Base-by-base conservation (phyloP, 2,888 invertebrate species). In the Ceratothoa steindachneri region DNA sequence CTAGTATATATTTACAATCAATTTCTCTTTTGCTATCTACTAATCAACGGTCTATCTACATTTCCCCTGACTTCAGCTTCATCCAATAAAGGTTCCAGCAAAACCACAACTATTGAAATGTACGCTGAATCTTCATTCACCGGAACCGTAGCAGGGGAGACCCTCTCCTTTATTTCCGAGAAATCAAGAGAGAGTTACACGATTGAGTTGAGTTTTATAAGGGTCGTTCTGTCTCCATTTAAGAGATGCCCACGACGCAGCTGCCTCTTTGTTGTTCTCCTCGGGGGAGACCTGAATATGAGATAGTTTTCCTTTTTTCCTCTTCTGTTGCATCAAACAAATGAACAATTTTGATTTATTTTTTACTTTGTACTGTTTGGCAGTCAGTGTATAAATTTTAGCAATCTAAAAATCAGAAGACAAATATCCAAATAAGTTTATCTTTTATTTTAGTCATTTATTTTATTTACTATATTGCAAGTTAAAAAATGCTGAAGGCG, bases 31-130 rank as follows among this genome's bases (percentile, higher is more conserved):
- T 41, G 1, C 65, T 64, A 41, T 41, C 15, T 9, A 41, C 41
- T 51, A 22, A 28, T 1, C 30, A 9, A 19, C 9, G 2, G 7
- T 41, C 31, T 28, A 2, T 5, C 24, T 30, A 1, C 55, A 12
- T 31, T 31, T 19, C 19, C 19, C 53, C 22, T n/a, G 24, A 19
- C n/a, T n/a, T 5, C 67, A 79, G 79, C 74, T 15, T 79, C 76
- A 0, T 72, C 76, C 7, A 76, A 79, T 55, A 79, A 76, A 69
- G 86, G 86, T 80, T 91, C 89, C 81, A 91, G 90, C 84, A 96
- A 97, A 86, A 93, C 95, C 31, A 96, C 96, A 52, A 95, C 96
- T 0, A 95, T 97, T 82, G 96, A 97, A 86, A 95, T 97, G 93
- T 96, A 96, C 85, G 94, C 95, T 19, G 94, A 95, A 0, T 94